Evolutionary conservation across 2,797 vertebrate genomes (phyloP).

Genomic region (Synaphobranchus kaupii): DNA sequence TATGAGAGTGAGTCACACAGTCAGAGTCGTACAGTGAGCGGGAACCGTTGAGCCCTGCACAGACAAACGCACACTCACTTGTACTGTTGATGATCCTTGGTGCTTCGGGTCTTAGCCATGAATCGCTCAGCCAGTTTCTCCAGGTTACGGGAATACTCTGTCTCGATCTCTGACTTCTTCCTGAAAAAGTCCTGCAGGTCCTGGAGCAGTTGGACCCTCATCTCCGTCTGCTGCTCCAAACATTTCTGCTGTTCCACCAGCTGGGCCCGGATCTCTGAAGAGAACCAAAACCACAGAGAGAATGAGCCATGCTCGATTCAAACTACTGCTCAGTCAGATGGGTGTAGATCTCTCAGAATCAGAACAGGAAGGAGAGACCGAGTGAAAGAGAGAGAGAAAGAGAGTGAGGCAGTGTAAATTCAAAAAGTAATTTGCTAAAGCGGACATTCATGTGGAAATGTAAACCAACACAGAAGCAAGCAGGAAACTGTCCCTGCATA

Average conservation of each 20-base stretch:
- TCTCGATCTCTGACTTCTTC: constrained; percentile 97
- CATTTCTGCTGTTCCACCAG: constrained; percentile 96
- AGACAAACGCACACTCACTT: constrained; percentile 76
- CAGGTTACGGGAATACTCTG: constrained; percentile 92
- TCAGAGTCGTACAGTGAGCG: no score
- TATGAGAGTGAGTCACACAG: no score
- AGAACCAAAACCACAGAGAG: constrained; percentile 1
- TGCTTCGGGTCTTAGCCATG: constrained; percentile 98
- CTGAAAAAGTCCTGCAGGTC: constrained; percentile 99
- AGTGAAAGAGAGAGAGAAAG: no score
- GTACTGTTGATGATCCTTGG: constrained; percentile 98
- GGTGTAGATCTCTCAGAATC: constrained; percentile 80
- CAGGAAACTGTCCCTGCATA: not conserved
- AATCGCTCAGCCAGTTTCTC: constrained; percentile 96
- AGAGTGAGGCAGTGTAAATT: not conserved
- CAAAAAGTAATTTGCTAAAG: not conserved
- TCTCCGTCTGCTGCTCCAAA: constrained; percentile 97
- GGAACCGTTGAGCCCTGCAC: not conserved
- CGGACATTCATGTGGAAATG: not conserved
- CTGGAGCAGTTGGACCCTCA: constrained; percentile 96
- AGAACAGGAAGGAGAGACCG: constrained; percentile 24
- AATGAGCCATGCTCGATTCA: constrained; percentile 40
- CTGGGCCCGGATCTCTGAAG: constrained; percentile 89
- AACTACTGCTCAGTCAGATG: constrained; percentile 87
- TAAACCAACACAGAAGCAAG: not conserved